Conservation (phyloP, 2,888 invertebrate genomes). For the Melieria omissa region DNA sequence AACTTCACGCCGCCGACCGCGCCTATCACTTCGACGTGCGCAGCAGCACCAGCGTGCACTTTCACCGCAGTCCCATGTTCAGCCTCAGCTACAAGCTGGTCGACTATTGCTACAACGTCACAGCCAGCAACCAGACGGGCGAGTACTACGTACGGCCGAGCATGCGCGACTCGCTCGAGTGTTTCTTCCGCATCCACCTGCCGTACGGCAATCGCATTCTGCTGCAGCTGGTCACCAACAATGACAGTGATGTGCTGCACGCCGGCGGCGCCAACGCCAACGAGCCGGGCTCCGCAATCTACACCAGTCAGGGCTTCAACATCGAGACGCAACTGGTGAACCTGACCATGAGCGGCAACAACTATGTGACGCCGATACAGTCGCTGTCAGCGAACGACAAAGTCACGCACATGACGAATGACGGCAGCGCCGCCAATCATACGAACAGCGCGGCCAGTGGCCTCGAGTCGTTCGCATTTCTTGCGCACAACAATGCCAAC, state of each 20-base stretch:
- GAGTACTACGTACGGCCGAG: slow-evolving; percentile 74
- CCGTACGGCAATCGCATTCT: slow-evolving; percentile 78
- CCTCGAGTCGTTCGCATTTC: slow-evolving; percentile 40
- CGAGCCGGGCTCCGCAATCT: slow-evolving; percentile 44
- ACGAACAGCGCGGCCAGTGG: background rate
- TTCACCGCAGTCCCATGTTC: slow-evolving; percentile 76
- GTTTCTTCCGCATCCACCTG: slow-evolving; percentile 77
- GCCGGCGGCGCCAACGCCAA: slow-evolving; percentile 23
- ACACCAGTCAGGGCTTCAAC: slow-evolving; percentile 44
- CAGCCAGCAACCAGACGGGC: slow-evolving; percentile 73
- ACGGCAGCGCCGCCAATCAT: background rate
- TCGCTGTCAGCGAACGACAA: background rate
- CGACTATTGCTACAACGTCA: slow-evolving; percentile 79
- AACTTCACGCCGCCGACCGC: slow-evolving; percentile 71
- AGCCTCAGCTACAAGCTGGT: slow-evolving; percentile 75
- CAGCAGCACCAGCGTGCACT: slow-evolving; percentile 68
- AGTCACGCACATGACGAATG: background rate
- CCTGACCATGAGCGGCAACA: slow-evolving; percentile 48
- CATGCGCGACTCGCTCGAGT: slow-evolving; percentile 70
- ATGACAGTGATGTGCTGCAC: slow-evolving; percentile 49
- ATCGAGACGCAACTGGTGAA: slow-evolving; percentile 52
- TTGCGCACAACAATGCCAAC: slow-evolving; percentile 42
- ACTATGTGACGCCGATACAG: background rate
- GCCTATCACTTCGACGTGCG: slow-evolving; percentile 72
- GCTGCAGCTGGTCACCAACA: slow-evolving; percentile 68